phyloP scores from a whole-genome alignment of 2,113 vertebrate genomes.

The Sprattus sprattus region DNA sequence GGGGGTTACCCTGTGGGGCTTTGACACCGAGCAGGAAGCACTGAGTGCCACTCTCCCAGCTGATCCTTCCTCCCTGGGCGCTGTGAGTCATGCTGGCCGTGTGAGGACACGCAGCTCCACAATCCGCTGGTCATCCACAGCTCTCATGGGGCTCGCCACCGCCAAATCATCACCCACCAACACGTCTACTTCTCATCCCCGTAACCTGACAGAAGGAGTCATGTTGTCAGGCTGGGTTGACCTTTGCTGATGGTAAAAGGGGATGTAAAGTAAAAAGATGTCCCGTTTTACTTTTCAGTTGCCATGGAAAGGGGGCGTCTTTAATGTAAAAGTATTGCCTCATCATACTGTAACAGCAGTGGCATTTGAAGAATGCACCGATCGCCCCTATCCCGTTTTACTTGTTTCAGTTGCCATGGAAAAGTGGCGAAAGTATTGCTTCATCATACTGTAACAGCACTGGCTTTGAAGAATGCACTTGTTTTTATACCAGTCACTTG shows the following conservation, averaged over 20 bases:
- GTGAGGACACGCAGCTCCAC: slow-evolving; percentile 39
- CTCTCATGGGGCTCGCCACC: background rate
- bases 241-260: background rate
- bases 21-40: slow-evolving; percentile 28
- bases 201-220: background rate
- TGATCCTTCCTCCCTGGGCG: slow-evolving; percentile 41
- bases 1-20: slow-evolving; percentile 31
- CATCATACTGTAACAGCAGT: background rate
- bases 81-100: slow-evolving; percentile 51
- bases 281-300: background rate
- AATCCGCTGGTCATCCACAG: slow-evolving; percentile 32
- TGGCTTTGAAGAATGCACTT: background rate
- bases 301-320: too few relatives aligned
- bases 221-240: background rate
- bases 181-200: background rate
- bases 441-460: background rate
- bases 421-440: background rate
- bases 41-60: slow-evolving; percentile 35
- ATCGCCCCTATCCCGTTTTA: background rate
- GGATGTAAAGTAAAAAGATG: background rate
- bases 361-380: background rate
- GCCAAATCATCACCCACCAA: background rate
- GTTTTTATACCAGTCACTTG: background rate
- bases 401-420: background rate
- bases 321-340: background rate